Conservation (phyloP, 2,888 invertebrate genomes). For the Eledona agricola region DNA sequence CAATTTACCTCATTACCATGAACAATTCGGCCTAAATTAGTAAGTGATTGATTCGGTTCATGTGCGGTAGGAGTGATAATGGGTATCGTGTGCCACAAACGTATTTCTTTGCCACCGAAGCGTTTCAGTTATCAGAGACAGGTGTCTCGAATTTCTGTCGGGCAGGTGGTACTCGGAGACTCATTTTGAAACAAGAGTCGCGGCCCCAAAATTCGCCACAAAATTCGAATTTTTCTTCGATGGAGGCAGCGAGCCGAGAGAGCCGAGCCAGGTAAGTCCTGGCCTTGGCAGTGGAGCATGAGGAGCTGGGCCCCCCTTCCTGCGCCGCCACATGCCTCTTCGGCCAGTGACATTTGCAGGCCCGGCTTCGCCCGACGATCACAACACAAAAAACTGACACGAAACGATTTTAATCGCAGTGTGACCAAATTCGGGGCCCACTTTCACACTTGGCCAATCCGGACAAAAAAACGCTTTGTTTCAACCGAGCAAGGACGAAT, state of each 20-base stretch:
- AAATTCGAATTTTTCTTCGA: not conserved
- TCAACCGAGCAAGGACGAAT: too few relatives aligned
- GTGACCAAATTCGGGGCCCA: not conserved
- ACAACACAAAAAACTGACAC: not conserved
- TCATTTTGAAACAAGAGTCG: conserved; percentile 27
- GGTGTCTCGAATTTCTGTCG: conserved; percentile 30
- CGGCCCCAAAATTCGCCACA: conserved; percentile 5
- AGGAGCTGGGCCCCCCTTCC: conserved; percentile 28
- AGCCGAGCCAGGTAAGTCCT: conserved; percentile 38
- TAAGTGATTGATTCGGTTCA: conserved; percentile 7
- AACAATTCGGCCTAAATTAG: conserved; percentile 30
- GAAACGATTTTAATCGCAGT: too few relatives aligned
- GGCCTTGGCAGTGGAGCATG: conserved; percentile 39
- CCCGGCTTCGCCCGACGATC: conserved; percentile 14
- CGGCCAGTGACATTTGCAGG: conserved; percentile 39
- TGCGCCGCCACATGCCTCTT: conserved; percentile 36
- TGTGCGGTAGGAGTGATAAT: conserved; percentile 16
- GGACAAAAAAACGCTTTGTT: not conserved
- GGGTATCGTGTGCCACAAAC: conserved; percentile 20
- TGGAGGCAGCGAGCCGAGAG: conserved; percentile 9
- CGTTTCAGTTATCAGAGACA: conserved; percentile 37
- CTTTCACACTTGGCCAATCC: not conserved
- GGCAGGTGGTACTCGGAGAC: conserved; percentile 33
- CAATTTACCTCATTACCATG: conserved; percentile 28
- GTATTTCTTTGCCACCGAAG: conserved; percentile 27